Conservation (phyloP, 2,888 invertebrate species). For the Cremastinae sp. region DNA sequence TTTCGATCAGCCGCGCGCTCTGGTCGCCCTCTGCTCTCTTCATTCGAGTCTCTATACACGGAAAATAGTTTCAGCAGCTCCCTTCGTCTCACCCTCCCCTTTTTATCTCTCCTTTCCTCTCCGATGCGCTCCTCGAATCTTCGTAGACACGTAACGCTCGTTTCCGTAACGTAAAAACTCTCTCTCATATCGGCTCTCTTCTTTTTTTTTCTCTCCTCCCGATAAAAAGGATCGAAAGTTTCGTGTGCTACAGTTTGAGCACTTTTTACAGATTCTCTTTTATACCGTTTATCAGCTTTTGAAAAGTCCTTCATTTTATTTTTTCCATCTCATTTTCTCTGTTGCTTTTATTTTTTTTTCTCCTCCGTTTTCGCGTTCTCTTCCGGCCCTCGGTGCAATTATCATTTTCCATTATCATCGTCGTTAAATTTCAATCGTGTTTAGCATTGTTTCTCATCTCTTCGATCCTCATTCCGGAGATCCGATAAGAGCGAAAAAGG, state of each 20-base stretch:
- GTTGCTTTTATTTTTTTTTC: not conserved
- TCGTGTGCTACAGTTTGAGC: slow-evolving; percentile 35
- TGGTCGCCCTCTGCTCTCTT: slow-evolving; percentile 18
- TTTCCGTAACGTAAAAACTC: slow-evolving; percentile 30
- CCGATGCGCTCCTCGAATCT: slow-evolving; percentile 34
- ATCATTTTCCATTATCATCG: not conserved
- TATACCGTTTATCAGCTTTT: slow-evolving; percentile 30
- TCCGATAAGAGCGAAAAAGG: slow-evolving; percentile 7
- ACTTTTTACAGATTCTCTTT: slow-evolving; percentile 5
- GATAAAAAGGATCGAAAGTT: slow-evolving; percentile 44
- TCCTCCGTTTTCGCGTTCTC: not conserved
- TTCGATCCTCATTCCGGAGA: too few relatives aligned
- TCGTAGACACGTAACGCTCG: slow-evolving; percentile 54
- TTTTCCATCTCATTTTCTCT: not conserved
- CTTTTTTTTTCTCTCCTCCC: slow-evolving; percentile 19
- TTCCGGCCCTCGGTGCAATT: not conserved
- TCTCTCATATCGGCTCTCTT: not conserved
- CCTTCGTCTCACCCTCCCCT: not conserved
- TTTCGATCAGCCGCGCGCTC: slow-evolving; percentile 49
- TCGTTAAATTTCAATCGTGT: not conserved
- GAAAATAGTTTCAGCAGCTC: not conserved
- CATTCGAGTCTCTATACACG: not conserved
- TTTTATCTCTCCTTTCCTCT: slow-evolving; percentile 6
- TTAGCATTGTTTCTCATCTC: too few relatives aligned
- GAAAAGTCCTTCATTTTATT: not conserved